phyloP scores from a whole-genome alignment of 2,888 invertebrate species.

The Schrankia costaestrigalis region DNA sequence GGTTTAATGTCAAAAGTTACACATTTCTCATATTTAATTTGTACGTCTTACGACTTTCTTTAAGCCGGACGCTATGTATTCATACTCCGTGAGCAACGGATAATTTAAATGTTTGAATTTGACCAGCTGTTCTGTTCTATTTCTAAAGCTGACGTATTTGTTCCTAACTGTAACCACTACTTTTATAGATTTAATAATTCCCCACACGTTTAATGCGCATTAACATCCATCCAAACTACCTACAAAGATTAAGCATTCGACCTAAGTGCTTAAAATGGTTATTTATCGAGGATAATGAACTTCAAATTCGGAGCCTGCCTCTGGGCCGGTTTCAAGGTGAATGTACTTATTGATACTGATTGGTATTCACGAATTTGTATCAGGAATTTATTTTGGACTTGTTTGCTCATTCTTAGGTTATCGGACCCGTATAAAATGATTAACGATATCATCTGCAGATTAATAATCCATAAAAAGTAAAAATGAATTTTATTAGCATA shows the following conservation, averaged over 20 bases:
- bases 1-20: no score
- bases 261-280: slow-evolving; percentile 50
- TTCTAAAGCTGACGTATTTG: no score
- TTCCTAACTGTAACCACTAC: no score
- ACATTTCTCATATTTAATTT: no score
- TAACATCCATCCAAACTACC: slow-evolving; percentile 13
- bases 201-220: slow-evolving; percentile 6
- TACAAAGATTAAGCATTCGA: slow-evolving; percentile 22
- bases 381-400: slow-evolving; percentile 60
- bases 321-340: slow-evolving; percentile 75
- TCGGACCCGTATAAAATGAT: slow-evolving; percentile 59
- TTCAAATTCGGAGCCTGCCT: slow-evolving; percentile 51
- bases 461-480: slow-evolving; percentile 21
- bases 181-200: no score
- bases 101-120: no score
- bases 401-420: slow-evolving; percentile 66
- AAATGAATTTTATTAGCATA: no score
- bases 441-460: slow-evolving; percentile 52
- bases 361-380: slow-evolving; percentile 66
- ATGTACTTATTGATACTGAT: slow-evolving; percentile 60
- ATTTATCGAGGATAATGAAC: slow-evolving; percentile 73
- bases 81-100: no score
- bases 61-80: no score
- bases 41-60: no score
- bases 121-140: no score